phyloP scores from a whole-genome alignment of 2,888 invertebrate genomes.

The Miltochrista miniata region DNA sequence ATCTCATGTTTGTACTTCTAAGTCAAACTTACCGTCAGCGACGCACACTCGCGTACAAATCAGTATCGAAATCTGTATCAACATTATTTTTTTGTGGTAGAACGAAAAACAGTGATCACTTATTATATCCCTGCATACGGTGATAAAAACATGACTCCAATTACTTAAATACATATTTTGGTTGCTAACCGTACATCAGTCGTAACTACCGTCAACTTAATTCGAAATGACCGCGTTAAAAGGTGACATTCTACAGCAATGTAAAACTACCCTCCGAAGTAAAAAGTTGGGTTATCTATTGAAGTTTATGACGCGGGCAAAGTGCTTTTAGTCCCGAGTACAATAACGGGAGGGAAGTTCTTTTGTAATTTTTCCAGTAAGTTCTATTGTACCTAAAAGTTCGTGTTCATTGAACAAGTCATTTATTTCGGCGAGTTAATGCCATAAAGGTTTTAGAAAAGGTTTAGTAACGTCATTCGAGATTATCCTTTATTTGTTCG shows the following conservation, averaged over 20 bases:
- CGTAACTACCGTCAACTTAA: slow-evolving; percentile 30
- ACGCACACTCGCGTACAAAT: too few species aligned
- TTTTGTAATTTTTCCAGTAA: slow-evolving; percentile 1
- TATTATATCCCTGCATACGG: too few species aligned
- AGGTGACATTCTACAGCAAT: slow-evolving; percentile 7
- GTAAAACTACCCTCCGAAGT: slow-evolving; percentile 17
- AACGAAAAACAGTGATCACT: too few species aligned
- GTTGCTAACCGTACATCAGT: slow-evolving; percentile 12
- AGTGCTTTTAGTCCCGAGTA: neutral
- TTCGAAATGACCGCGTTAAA: slow-evolving; percentile 14
- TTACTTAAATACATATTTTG: too few species aligned
- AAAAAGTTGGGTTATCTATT: slow-evolving; percentile 18
- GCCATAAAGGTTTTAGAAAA: neutral
- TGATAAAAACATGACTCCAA: too few species aligned
- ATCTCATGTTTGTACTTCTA: too few species aligned
- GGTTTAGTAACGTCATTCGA: neutral
- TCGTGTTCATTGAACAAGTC: neutral
- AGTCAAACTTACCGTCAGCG: too few species aligned
- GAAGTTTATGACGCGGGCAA: slow-evolving; percentile 2
- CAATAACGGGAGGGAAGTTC: neutral
- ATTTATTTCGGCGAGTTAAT: neutral
- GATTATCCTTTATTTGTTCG: neutral
- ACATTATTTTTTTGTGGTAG: too few species aligned
- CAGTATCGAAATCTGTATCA: too few species aligned
- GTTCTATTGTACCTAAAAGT: slow-evolving; percentile 3